Evolutionary conservation across 2,797 vertebrate genomes (phyloP), one percentile per base, ranked within the genome.

Genomic region (Okamejei kenojei): DNA sequence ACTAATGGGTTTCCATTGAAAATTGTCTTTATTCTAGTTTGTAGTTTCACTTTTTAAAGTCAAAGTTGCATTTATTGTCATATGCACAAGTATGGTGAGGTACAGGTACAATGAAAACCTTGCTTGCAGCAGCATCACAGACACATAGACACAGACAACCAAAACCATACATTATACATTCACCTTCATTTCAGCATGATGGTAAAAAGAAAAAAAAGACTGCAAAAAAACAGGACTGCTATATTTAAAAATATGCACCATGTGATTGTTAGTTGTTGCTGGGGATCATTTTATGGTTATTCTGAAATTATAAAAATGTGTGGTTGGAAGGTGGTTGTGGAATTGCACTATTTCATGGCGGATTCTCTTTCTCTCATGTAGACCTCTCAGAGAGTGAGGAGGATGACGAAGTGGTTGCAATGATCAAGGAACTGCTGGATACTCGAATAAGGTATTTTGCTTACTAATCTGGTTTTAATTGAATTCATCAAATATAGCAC

Each of bases 351-450:
- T 65, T 35, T 88, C 29, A 65, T 2, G 19, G 7, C 7, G 54
- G 15, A 54, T 73, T n/a, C 29, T 73, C 45, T 5, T 93, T 93
- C 65, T 77, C 74, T 58, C n/a, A 93, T 23, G 17, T 81, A 97
- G 97, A 95, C 95, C 58, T 94, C 61, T 96, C 95, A 93, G 97
- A 97, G 93, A 97, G 97, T 94, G 97, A 94, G 38, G 94, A 93
- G n/a, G 93, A 93, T 38, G 93, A 97, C 94, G 97, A 97, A 15
- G 93, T 97, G 94, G 97, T 97, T 38, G 96, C 95, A 10, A 96
- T 97, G 95, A 97, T 97, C 94, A 97, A 97, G 93, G 97, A 97
- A 94, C 97, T 97, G 94, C 94, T 97, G 94, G 97, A 97, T 94
- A 97, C 95, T 86, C 95, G 97, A 94, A 97, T 97, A 94, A 96